Evolutionary conservation across 2,888 invertebrate genomes (phyloP), one percentile per base, ranked within the genome.

Genomic region (Oasisia sp.): DNA sequence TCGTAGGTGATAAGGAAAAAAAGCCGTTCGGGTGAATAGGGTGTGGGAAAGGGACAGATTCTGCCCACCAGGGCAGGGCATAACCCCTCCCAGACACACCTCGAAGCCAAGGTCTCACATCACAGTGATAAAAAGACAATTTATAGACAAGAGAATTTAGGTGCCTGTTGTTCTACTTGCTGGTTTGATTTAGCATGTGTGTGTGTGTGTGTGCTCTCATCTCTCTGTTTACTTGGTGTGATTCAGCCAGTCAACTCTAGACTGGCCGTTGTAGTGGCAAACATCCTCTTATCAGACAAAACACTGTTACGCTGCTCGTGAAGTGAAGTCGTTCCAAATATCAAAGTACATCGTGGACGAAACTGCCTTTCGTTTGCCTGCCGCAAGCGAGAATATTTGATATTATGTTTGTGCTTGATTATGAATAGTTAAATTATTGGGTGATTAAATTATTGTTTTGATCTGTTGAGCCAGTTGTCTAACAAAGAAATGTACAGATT

Each of bases 101-200:
- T 74, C 74, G 19, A 19, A 74, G 27, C 74, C 74, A 27, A 14
- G 14, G 74, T 74, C 74, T 74, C 74, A 74, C 27, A 7, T 74
- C n/a, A 7, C 74, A 27, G 74, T 74, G 74, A 74, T 74, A 74
- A 74, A 74, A 74, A 19, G 74, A 74, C 27, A 19, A n/a, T 74
- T 74, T 74, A 74, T 74, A n/a, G 74, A 74, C 74, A n/a, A 74
- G 74, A 74, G 74, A 74, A 74, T 74, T 74, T 74, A 74, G 74
- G 74, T 74, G 74, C 27, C 74, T 74, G 74, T 74, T 74, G 74
- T 58, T 58, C 58, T 1, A 58, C 58, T 58, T 7, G n/a, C n/a
- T 27, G 74, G 74, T 74, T 74, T 74, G 74, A 74, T 74, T 74
- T 74, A 74, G n/a, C 74, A 74, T 14, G 50, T 74, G 74, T n/a